phyloP scores from a whole-genome alignment of 2,113 vertebrate genomes.

The Petromus typicus region DNA sequence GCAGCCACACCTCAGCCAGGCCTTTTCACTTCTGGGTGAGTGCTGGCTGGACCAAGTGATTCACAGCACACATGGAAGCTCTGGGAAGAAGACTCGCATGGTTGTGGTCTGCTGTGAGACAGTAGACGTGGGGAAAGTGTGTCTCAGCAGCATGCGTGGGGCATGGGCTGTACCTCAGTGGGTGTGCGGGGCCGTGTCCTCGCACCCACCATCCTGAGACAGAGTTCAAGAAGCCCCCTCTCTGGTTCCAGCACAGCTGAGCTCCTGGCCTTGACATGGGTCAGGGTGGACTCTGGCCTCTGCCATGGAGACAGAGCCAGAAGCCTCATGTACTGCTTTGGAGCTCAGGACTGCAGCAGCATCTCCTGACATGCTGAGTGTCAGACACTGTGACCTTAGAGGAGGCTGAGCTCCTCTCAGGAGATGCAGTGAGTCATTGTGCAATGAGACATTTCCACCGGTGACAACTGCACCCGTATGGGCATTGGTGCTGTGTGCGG shows the following conservation, averaged over 20 bases:
- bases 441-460: neutral
- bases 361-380: neutral
- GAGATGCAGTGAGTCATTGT: neutral
- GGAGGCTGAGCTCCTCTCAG: fast-evolving
- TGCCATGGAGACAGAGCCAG: neutral
- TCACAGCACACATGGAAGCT: neutral
- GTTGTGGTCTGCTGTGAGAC: neutral
- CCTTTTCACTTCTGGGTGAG: neutral
- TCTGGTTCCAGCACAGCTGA: neutral
- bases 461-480: neutral
- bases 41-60: neutral
- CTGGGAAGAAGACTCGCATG: neutral
- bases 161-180: too few relatives aligned
- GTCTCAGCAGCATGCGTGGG: neutral
- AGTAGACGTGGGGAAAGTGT: neutral
- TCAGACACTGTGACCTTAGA: neutral
- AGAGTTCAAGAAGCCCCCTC: neutral
- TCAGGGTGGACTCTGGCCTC: fast-evolving
- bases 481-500: neutral
- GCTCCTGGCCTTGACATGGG: neutral
- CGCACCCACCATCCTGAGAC: neutral
- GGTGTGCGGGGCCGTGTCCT: neutral
- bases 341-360: fast-evolving
- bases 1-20: neutral
- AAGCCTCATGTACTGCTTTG: neutral